Base-by-base conservation (phyloP, 2,797 vertebrate species). In the Malacoctenus gilli region DNA sequence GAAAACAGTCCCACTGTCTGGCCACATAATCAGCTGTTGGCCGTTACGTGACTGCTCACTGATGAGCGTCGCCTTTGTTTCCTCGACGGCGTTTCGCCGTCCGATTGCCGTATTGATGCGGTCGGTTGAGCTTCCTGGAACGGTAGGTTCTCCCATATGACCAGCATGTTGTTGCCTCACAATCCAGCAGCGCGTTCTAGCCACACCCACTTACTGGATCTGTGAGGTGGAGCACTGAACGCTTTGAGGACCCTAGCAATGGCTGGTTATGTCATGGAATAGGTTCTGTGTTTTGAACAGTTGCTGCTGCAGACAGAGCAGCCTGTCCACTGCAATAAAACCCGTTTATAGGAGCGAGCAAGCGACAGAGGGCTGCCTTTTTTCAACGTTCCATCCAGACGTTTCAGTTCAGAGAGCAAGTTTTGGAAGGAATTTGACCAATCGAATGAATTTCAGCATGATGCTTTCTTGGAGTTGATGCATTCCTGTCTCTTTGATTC, bases 41-140 rank as follows among this genome's bases (percentile, higher is more conserved):
- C 65, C 31, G 64, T 80, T 82, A 65, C 63, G 62, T 80, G 55
- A 77, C 51, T 51, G 28, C 28, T 67, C 39, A 64, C 20, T 12
- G 34, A 64, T 71, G 30, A 71, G 70, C 46, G 40, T 44, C 21
- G 39, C 30, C 47, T 75, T 60, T 76, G 55, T 74, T 68, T 59
- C 22, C 3, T 8, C 28, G 50, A 18, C 22, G 23, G 11, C n/a
- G n/a, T n/a, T n/a, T 44, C 49, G 1, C 44, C n/a, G 4, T 19
- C 22, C 22, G 22, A 53, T 52, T 14, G 16, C 5, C 1, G 8
- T 37, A 25, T 38, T 57, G 22, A 60, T 57, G 22, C 22, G 4
- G 8, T n/a, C n/a, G n/a, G n/a, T n/a, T n/a, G n/a, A n/a, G n/a
- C 20, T 25, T 10, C 6, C 5, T 14, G 0, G n/a, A 9, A 51